Base-by-base conservation (phyloP, 2,113 vertebrate species). In the Seriola quinqueradiata region DNA sequence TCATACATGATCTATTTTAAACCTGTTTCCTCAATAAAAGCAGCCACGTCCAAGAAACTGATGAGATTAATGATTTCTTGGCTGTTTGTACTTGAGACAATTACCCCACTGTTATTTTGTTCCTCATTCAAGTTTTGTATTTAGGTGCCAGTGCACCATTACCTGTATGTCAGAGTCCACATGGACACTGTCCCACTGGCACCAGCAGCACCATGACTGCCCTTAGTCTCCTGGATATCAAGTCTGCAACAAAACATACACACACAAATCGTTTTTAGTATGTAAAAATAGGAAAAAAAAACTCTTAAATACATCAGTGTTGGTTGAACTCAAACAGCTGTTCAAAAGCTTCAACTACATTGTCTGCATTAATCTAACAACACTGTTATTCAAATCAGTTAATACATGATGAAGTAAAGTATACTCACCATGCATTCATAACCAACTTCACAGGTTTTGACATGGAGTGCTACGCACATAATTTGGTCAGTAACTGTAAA, bases 41-140 rank as follows among this genome's bases (percentile, higher is more conserved):
- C 5, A 52, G 2, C 25, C 3, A 0, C 0, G 1, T 8, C 4
- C 12, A 4, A 48, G 21, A 57, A 23, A 57, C 3, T 9, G 19
- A 21, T 1, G 32, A 73, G 34, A 12, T 70, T 74, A 75, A 70
- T 64, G 32, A 60, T 76, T 38, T 55, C 23, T 71, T 32, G 42
- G n/a, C 11, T 28, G 11, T 65, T 60, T 19, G 13, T 38, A 19
- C 5, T 40, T 38, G 16, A 74, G 42, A 59, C 14, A 40, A n/a
- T 66, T 17, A 48, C 40, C 52, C 8, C 34, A 44, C 1, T 54
- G 17, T 74, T 59, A 36, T 48, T 59, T 25, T 12, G 28, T 42
- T 16, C 42, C 19, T 70, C 9, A 5, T 57, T 19, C 19, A 21
- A n/a, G 13, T 38, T 4, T 40, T 42, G 3, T 32, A 54, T 79